Percentiles rank a stretch among this genome's conserved stretches.
These are phyloP conservation scores for Epizoanthus illoricatus DNA, from an alignment of 92 coral and sea anemone genomes.

Conservation along the genomic window DNA sequence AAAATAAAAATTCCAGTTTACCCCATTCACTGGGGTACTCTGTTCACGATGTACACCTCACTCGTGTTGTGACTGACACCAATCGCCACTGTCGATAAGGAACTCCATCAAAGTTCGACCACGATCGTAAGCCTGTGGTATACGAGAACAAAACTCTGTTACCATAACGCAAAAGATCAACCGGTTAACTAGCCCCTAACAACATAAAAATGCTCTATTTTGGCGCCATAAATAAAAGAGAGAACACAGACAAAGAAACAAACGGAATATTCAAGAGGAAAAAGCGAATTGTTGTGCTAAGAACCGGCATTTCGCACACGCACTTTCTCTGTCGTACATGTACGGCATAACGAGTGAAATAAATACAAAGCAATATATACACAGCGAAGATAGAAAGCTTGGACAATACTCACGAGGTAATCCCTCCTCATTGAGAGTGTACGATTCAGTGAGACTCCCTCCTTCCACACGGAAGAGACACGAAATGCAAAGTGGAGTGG, in stretches of 20 bases:
- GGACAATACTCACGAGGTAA: slow-evolving; percentile 72
- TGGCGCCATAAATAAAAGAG: slow-evolving; percentile 2
- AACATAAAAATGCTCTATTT: not conserved
- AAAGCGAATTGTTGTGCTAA: slow-evolving; percentile 10
- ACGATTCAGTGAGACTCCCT: slow-evolving; percentile 54
- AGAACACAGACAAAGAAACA: not conserved
- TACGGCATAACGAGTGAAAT: not conserved
- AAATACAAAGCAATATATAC: not conserved
- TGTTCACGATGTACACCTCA: slow-evolving; percentile 61
- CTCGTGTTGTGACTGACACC: slow-evolving; percentile 99
- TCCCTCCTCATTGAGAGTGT: slow-evolving; percentile 96
- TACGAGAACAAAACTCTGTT: slow-evolving; percentile 37
- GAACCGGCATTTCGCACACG: slow-evolving; percentile 24
- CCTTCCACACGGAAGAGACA: slow-evolving; percentile 81
- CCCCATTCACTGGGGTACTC: slow-evolving; percentile 88
- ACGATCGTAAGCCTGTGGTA: slow-evolving; percentile 83
- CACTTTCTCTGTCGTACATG: not conserved
- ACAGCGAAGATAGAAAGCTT: not conserved
- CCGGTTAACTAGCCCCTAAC: slow-evolving; percentile 1
- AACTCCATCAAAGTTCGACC: slow-evolving; percentile 99
- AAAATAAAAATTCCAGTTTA: slow-evolving; percentile 37
- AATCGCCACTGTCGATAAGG: slow-evolving; percentile 98
- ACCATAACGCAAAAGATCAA: not conserved
- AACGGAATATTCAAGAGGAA: not conserved
- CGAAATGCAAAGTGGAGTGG: slow-evolving; percentile 43